Percentiles rank a stretch among this genome's conserved stretches.
phyloP scores from a whole-genome alignment of 2,797 vertebrate species.

The Gymnocypris eckloni region DNA sequence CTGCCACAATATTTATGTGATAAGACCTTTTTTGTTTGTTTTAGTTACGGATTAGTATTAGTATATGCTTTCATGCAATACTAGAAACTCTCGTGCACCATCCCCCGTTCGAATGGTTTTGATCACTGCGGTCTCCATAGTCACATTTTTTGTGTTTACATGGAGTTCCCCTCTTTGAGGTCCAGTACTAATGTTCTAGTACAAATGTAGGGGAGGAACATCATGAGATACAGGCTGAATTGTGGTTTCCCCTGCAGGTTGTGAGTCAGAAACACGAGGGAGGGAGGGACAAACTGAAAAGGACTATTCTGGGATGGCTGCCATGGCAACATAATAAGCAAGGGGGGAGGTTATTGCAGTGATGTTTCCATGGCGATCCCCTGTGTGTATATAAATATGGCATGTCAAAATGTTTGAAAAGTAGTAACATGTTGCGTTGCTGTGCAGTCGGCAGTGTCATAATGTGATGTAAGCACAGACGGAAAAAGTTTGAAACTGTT shows the following conservation, averaged over 20 bases:
- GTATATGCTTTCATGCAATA: neutral
- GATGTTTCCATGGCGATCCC: constrained; percentile 80
- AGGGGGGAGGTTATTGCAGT: constrained; percentile 74
- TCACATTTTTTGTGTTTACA: constrained; percentile 67
- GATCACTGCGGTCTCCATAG: constrained; percentile 74
- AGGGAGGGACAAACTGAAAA: constrained; percentile 74
- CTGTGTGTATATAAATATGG: constrained; percentile 78
- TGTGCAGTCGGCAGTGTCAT: constrained; percentile 16
- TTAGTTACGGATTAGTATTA: neutral
- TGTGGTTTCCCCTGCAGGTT: constrained; percentile 82
- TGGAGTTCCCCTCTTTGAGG: constrained; percentile 77
- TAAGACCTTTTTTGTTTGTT: neutral
- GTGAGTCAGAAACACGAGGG: constrained; percentile 83
- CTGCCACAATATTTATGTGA: neutral
- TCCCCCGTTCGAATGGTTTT: constrained; percentile 35
- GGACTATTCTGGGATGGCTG: constrained; percentile 85
- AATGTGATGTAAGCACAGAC: neutral
- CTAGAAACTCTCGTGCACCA: constrained; percentile 6
- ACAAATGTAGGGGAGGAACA: constrained; percentile 70
- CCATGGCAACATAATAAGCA: constrained; percentile 86
- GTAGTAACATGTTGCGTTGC: constrained; percentile 59
- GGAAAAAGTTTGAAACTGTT: neutral
- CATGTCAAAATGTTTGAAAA: constrained; percentile 69
- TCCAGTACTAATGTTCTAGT: constrained; percentile 64
- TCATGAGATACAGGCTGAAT: constrained; percentile 78